Evolutionary conservation across 2,888 invertebrate genomes (phyloP).

Genomic region (Dolichomitus sp.): DNA sequence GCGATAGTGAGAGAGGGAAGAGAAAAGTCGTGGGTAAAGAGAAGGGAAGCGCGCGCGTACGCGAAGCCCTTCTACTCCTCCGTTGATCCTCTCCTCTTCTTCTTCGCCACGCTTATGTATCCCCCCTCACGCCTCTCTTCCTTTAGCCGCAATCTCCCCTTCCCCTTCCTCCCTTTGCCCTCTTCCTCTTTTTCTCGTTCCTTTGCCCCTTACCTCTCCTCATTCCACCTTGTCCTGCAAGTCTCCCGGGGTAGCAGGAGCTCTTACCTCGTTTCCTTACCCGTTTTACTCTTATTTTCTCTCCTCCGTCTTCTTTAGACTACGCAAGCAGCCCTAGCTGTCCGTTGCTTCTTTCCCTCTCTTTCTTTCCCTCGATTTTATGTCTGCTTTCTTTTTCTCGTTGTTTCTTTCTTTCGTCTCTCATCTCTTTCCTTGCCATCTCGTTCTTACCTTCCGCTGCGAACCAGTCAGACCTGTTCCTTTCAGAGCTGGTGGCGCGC

Average conservation of each 20-base stretch:
- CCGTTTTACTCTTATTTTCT: conserved; percentile 65
- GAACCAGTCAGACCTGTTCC: conserved; percentile 69
- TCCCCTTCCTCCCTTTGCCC: conserved; percentile 28
- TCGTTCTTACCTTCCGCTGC: conserved; percentile 53
- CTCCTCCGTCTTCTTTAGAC: conserved; percentile 50
- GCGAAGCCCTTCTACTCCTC: conserved; percentile 54
- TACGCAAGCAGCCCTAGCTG: conserved; percentile 37
- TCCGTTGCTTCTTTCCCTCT: conserved; percentile 43
- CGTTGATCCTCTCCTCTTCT: conserved; percentile 34
- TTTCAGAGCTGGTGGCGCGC: conserved; percentile 77
- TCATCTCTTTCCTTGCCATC: conserved; percentile 32
- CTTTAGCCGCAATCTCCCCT: conserved; percentile 8
- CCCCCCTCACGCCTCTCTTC: conserved; percentile 17
- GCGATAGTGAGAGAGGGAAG: conserved; percentile 17
- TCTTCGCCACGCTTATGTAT: conserved; percentile 29
- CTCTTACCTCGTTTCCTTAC: conserved; percentile 46
- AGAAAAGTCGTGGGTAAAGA: conserved; percentile 23
- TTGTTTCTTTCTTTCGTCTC: conserved; percentile 4
- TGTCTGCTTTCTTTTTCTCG: conserved; percentile 12
- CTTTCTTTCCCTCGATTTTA: conserved; percentile 23
- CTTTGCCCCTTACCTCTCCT: conserved; percentile 21
- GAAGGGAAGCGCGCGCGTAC: conserved; percentile 55
- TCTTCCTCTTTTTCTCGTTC: conserved; percentile 47
- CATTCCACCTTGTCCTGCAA: conserved; percentile 38
- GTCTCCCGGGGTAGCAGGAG: conserved; percentile 48